A percentile compares a stretch with the other conserved stretches of the same genome.
Evolutionary conservation across 1,140 invertebrate genomes (phyloP).

Genomic region (Agrilus planipennis): DNA sequence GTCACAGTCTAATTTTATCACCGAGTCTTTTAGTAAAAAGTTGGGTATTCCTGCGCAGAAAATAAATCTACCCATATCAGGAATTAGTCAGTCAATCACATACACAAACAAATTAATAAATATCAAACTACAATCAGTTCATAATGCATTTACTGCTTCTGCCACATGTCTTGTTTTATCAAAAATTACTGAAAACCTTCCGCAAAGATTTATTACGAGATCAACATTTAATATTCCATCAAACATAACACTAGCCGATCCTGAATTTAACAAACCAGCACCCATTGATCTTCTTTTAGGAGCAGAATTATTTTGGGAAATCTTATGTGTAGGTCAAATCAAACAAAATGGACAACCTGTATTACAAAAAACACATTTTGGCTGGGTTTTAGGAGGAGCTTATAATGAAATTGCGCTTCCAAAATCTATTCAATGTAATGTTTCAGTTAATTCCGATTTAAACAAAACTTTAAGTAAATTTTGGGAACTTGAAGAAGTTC

Average conservation of each 20-base stretch:
- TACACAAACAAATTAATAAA: not conserved
- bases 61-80: too few species aligned
- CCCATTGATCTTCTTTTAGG: constrained; percentile 19
- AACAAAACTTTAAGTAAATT: constrained; percentile 14
- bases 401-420: not conserved
- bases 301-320: constrained; percentile 20
- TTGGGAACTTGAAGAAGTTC: constrained; percentile 18
- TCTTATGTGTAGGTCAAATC: constrained; percentile 17
- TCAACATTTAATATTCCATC: not conserved
- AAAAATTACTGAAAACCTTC: not conserved
- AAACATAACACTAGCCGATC: constrained; percentile 15
- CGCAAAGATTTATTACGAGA: not conserved
- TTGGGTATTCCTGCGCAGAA: too few species aligned
- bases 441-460: not conserved
- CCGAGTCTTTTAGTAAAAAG: too few species aligned
- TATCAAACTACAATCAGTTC: not conserved
- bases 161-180: not conserved
- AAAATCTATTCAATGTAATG: not conserved
- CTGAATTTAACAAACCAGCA: constrained; percentile 15
- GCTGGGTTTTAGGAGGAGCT: constrained; percentile 11
- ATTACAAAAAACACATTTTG: constrained; percentile 21
- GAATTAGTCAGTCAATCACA: too few species aligned
- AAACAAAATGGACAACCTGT: constrained; percentile 11
- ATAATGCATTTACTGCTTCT: not conserved
- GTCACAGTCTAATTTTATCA: not conserved